Base-by-base conservation (phyloP, 92 coral and sea anemone species). In the Zoanthus sansibaricus region DNA sequence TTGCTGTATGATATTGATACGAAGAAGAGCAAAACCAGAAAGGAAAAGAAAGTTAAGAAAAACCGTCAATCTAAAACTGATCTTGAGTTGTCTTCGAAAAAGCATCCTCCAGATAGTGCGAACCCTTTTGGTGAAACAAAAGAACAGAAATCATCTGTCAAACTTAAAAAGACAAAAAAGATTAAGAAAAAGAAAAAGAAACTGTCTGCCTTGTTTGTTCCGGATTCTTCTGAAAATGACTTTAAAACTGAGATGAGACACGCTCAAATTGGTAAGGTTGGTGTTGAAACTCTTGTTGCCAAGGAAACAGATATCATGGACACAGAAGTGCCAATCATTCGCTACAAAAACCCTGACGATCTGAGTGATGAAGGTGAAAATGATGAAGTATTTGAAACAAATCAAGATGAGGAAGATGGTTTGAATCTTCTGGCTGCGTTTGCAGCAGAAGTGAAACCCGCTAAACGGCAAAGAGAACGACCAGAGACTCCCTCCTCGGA, bases 401-500 rank as follows among this genome's bases (percentile, higher is more conserved):
- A 61, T 33, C 90, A 62, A 16, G 91, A 88, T 12, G 93, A 89
- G 1, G 91, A 89, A 4, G 94, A 91, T 13, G 98, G 97, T 13
- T 86, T 96, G 85, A 92, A 91, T 72, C 82, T 96, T 71, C 71
- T 96, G 84, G 99, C 98, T 10, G 85, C 95, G 12, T 94, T 93
- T 55, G 96, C 95, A 6, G 86, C 93, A 32, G 92, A 91, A 31
- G 88, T 83, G 21, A 91, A 91, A 52, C 69, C 87, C 33, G 86
- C 78, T 51, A 93, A 91, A 59, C 92, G 91, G 49, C 93, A 90
- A 79, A 83, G 92, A 59, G 78, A 90, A 4, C 95, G 88, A 16
- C 49, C 80, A 49, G 84, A 61, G n/a, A 56, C 88, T 25, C 90
- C 89, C 37, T 82, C 90, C 9, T 94, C 92, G 21, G 93, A 88